phyloP scores from a whole-genome alignment of 2,113 vertebrate genomes.

The Chaetops frenatus region DNA sequence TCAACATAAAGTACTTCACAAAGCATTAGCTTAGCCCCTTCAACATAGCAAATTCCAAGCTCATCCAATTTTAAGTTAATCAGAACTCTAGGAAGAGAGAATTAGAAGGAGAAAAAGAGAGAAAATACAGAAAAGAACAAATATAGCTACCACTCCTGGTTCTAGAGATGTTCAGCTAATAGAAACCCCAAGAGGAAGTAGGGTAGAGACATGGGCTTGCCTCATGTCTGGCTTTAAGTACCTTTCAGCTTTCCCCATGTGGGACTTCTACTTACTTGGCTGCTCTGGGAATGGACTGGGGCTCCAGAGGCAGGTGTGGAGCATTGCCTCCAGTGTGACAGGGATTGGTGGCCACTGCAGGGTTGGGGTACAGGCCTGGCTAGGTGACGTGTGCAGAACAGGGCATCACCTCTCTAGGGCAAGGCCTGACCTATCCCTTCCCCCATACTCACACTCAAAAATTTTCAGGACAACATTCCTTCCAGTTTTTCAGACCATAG shows the following conservation, averaged over 20 bases:
- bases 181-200: background rate
- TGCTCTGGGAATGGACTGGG: too few relatives aligned
- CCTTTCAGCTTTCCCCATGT: background rate
- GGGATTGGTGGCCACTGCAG: background rate
- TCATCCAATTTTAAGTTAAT: background rate
- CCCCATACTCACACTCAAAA: background rate
- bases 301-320: background rate
- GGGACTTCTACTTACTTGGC: background rate
- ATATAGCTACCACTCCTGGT: background rate
- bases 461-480: background rate
- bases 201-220: background rate
- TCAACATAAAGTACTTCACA: background rate
- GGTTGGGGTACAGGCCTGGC: background rate
- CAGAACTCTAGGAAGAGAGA: background rate
- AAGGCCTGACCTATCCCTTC: background rate
- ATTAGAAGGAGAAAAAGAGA: background rate
- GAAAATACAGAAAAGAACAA: background rate
- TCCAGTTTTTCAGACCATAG: background rate
- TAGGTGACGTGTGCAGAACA: too few relatives aligned
- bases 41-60: background rate
- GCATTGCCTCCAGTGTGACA: background rate
- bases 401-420: fast-evolving
- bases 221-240: background rate
- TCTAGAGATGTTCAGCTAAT: background rate
- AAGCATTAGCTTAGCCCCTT: background rate